Percentiles rank a stretch among this genome's conserved stretches.
These are phyloP conservation scores for Psilopogon haemacephalus DNA, from an alignment of 2,113 vertebrate species.

Conservation along the genomic window DNA sequence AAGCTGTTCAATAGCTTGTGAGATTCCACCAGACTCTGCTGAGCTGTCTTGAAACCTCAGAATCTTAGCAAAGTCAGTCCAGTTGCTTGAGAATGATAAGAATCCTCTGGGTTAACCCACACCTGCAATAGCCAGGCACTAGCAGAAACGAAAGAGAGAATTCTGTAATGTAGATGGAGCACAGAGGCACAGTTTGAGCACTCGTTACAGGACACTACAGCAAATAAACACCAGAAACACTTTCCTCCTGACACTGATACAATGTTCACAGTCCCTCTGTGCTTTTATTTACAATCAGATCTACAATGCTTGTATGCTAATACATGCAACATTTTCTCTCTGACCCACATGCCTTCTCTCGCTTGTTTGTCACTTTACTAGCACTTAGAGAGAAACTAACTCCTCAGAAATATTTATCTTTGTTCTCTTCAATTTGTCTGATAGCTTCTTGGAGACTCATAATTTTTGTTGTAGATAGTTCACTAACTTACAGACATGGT, in stretches of 20 bases:
- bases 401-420: background rate
- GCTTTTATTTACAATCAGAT: background rate
- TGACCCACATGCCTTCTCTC: background rate
- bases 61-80: background rate
- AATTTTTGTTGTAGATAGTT: background rate
- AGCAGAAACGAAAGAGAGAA: background rate
- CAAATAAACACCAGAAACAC: background rate
- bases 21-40: background rate
- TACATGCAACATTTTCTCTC: background rate
- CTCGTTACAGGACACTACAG: background rate
- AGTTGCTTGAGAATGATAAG: background rate
- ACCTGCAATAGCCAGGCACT: rapidly evolving
- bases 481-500: background rate
- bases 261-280: background rate
- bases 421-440: background rate
- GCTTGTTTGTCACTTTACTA: background rate
- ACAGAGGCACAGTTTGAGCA: background rate
- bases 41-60: background rate
- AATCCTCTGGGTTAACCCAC: background rate
- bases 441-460: background rate
- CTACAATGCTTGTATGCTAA: background rate
- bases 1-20: rapidly evolving
- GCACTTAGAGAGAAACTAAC: background rate
- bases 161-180: background rate
- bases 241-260: background rate